Evolutionary conservation across 2,888 invertebrate species (phyloP), one percentile per base, ranked within the genome.

Genomic region (Ophioninae sp.): DNA sequence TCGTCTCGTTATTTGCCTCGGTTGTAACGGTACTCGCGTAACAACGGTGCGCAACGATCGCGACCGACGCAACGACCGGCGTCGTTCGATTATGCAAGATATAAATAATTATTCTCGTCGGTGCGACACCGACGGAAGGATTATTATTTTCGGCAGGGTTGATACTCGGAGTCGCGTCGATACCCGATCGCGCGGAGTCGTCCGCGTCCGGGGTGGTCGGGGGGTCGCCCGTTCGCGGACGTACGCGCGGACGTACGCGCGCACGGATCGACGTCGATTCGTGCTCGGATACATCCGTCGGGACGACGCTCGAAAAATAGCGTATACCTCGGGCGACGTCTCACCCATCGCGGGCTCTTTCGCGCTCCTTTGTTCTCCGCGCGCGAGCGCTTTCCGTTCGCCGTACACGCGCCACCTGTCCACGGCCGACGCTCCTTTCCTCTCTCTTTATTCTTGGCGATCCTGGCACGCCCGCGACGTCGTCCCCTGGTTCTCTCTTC

Each of bases 211-310:
- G 56, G 23, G n/a, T n/a, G 23, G 17, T 6, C 3, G 72, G 39
- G 62, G 30, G 50, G 68, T 73, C 61, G 21, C 61, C 37, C 59
- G 21, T 21, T 41, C 30, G 44, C 30, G 37, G 23, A 59, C n/a
- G 37, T 39, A 0, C 37, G 37, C 59, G 20, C 39, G 37, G 13
- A 41, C 69, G 56, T 30, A 75, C 56, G n/a, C 50, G 39, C 65
- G 65, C 21, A 59, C 70, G 56, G 76, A 80, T 83, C 83, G 83
- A 80, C 77, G 76, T 62, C 79, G 80, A 77, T 80, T 73, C 62
- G 68, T 41, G 67, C 67, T 39, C 67, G 57, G 10, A 41, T 20
- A 82, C 69, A 82, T 82, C 41, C 41, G 10, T 44, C 75, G 75
- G 74, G 70, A 73, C 62, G 50, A 64, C 30, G 65, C 10, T 30